phyloP scores from a whole-genome alignment of 1,140 invertebrate species.

The Drosophila triauraria region DNA sequence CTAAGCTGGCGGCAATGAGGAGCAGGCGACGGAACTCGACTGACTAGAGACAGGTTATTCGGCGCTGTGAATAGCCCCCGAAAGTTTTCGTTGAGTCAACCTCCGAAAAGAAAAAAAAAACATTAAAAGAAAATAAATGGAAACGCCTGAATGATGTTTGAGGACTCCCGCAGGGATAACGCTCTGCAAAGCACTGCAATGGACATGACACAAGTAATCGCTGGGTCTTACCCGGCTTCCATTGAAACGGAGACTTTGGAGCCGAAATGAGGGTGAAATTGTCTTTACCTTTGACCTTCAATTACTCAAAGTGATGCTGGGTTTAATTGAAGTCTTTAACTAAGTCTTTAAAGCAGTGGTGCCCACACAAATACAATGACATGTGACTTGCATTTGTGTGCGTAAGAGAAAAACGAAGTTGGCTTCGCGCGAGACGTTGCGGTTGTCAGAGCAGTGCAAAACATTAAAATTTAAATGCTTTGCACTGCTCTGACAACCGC shows the following conservation, averaged over 20 bases:
- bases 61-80: constrained; percentile 21
- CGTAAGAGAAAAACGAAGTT: too few species aligned
- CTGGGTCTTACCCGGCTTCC: neutral
- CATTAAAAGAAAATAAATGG: neutral
- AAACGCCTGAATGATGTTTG: constrained; percentile 31
- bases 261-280: too few species aligned
- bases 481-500: too few species aligned
- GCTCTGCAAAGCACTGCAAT: constrained; percentile 2
- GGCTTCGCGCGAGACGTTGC: too few species aligned
- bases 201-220: constrained; percentile 23
- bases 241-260: neutral
- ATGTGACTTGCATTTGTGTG: too few species aligned
- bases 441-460: too few species aligned
- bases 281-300: neutral
- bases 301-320: neutral
- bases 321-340: too few species aligned
- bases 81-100: constrained; percentile 14
- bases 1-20: constrained; percentile 19
- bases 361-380: too few species aligned
- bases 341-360: too few species aligned
- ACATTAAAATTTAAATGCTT: too few species aligned
- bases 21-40: neutral
- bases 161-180: constrained; percentile 25
- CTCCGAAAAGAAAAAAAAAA: neutral
- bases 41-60: constrained; percentile 9